phyloP scores from a whole-genome alignment of 2,888 invertebrate genomes.

The Trypoxylon attenuatum region DNA sequence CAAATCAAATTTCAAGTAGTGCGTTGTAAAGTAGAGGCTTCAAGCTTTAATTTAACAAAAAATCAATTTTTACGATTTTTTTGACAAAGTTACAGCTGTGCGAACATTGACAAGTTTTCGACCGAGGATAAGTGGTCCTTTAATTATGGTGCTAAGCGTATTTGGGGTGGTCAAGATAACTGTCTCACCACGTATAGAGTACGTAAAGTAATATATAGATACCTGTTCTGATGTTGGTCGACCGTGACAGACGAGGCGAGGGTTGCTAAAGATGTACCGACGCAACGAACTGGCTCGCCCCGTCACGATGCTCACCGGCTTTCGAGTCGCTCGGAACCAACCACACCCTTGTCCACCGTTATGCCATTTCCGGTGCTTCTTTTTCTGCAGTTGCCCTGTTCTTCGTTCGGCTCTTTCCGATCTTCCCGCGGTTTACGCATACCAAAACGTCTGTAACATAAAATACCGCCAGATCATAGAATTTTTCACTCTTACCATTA shows the following conservation, averaged over 20 bases:
- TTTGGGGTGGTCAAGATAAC: too few species aligned
- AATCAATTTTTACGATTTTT: too few species aligned
- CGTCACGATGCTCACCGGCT: conserved; percentile 72
- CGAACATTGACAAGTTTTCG: too few species aligned
- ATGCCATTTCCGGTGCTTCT: conserved; percentile 49
- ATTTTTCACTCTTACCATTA: neutral
- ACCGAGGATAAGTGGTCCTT: too few species aligned
- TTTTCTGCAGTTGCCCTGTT: conserved; percentile 46
- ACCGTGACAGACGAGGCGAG: conserved; percentile 69
- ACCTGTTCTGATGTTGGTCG: conserved; percentile 74
- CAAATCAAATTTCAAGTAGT: too few species aligned
- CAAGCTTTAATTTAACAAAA: too few species aligned
- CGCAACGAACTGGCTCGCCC: conserved; percentile 70
- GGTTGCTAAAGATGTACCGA: conserved; percentile 68
- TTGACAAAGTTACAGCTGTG: too few species aligned
- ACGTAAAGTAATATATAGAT: conserved; percentile 17
- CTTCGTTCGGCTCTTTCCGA: too few species aligned
- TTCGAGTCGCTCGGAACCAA: conserved; percentile 64
- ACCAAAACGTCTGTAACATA: conserved; percentile 60
- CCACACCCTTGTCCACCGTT: conserved; percentile 51
- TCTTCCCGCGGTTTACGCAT: conserved; percentile 68
- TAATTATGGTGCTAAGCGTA: too few species aligned
- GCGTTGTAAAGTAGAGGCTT: too few species aligned
- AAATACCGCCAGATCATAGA: neutral
- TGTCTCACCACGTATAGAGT: too few species aligned